Evolutionary conservation across 2,797 vertebrate species (phyloP), one percentile per base, ranked within the genome.

Genomic region (Hippopotamyrus pictus): DNA sequence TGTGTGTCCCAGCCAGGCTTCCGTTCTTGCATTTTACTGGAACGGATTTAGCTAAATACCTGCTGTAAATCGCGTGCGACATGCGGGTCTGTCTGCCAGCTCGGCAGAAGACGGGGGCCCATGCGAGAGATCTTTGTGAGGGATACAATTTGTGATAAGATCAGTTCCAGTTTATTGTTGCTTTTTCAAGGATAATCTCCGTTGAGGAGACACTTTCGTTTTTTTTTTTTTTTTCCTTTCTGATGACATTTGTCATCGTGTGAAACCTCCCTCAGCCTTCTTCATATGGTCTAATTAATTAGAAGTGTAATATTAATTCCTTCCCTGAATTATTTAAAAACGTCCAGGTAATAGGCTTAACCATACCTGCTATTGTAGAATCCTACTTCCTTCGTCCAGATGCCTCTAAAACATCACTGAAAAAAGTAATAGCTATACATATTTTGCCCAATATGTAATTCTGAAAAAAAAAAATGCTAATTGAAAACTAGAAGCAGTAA

Each of bases 101-200:
- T 85, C 17, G 48, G 22, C 83, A 37, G 85, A 17, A 57, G 25
- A 37, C 53, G 14, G 33, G 85, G 85, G 85, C 53, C 50, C 5
- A 19, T 87, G 53, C 17, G 29, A 57, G 17, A 59, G 85, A 59
- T 33, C 41, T 48, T 25, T 84, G 73, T 79, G 14, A 79, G 73
- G 73, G 73, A 79, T 79, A 79, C 41, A 79, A 79, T 79, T 79
- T 44, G 12, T 41, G 73, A 79, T 79, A 79, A 79, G 73, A 79
- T 79, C 73, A 44, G 73, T 79, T 79, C 37, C 41, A 44, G 33
- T 44, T 79, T 44, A 79, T 51, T 84, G 82, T 84, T 51, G 22
- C 41, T 50, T 50, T 84, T 50, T 84, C 44, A 51, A 84, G 44
- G 82, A 84, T 84, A 48, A 84, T 29, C 44, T 84, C 44, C 22